Base-by-base conservation (phyloP, 1,140 invertebrate species). In the Zophobas morio region DNA sequence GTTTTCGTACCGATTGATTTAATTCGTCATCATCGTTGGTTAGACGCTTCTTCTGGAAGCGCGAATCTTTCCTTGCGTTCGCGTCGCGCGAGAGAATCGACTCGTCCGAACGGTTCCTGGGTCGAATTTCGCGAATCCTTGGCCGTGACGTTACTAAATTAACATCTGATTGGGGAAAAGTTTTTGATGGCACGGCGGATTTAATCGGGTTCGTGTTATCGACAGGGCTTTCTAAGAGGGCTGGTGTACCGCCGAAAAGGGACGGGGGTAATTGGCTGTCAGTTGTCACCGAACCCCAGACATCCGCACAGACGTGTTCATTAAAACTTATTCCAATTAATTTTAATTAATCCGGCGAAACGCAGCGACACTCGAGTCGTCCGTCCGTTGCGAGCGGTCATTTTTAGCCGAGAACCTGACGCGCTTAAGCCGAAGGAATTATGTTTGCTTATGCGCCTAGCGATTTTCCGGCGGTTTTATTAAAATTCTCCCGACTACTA, bases 251-350 rank as follows among this genome's bases (percentile, higher is more conserved):
- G 56, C 42, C 53, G 32, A 63, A 74, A 66, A 70, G 71, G 60
- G 63, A 71, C 36, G 36, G 70, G 54, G 74, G 75, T 81, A 81
- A 82, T 82, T 82, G 78, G 79, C 75, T 75, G 79, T 79, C 79
- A 81, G 74, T 71, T 80, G 77, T 82, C 77, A 82, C 63, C 53
- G 54, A 63, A 39, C 40, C 66, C 77, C 72, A 72, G 76, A 77
- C 78, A 78, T 79, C 77, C 74, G 71, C 78, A 78, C 76, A 46
- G 70, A 79, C 78, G 74, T 79, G 80, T 81, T 82, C 80, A 81
- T 82, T 82, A 82, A 82, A 82, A 82, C 76, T 82, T 82, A 81
- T 80, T 79, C 78, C 80, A 82, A 82, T 81, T 82, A 82, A 82
- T 81, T 81, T 82, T 82, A 79, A 82, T 82, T 82, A 81, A 82